A percentile compares a stretch with the other conserved stretches of the same genome.
Conservation (phyloP, 2,797 vertebrate genomes). For the Anguilla megastoma region DNA sequence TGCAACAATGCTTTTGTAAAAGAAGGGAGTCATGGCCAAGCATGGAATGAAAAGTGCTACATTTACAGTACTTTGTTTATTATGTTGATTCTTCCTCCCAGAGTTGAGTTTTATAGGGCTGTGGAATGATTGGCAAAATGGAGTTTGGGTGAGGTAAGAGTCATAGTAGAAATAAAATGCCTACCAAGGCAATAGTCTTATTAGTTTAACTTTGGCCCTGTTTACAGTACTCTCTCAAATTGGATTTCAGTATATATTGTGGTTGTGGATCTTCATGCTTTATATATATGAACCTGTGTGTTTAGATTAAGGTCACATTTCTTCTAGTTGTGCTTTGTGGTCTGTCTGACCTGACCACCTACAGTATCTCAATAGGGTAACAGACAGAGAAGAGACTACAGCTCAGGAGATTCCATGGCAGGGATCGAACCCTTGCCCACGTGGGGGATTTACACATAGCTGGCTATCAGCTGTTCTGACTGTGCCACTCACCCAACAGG, state of each 20-base stretch:
- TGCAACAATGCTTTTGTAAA: too few species aligned
- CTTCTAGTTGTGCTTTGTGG: background rate
- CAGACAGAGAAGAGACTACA: too few species aligned
- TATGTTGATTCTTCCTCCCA: too few species aligned
- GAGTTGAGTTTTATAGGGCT: background rate
- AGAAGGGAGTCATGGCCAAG: too few species aligned
- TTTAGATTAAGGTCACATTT: background rate
- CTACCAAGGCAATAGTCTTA: background rate
- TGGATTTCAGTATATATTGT: background rate
- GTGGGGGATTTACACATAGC: too few species aligned
- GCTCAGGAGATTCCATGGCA: too few species aligned
- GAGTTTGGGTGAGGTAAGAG: background rate
- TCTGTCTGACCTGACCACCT: too few species aligned
- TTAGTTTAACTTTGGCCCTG: background rate
- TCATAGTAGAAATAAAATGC: background rate
- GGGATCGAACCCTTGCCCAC: too few species aligned
- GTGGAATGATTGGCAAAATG: background rate
- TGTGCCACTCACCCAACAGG: too few species aligned
- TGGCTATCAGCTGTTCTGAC: too few species aligned
- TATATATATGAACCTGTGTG: background rate
- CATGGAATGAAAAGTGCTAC: background rate
- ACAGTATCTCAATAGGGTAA: too few species aligned
- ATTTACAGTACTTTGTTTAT: background rate
- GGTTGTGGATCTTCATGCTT: background rate
- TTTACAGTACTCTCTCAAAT: background rate